Evolutionary conservation across 2,888 invertebrate species (phyloP).

Genomic region (Glaucopsyche alexis): DNA sequence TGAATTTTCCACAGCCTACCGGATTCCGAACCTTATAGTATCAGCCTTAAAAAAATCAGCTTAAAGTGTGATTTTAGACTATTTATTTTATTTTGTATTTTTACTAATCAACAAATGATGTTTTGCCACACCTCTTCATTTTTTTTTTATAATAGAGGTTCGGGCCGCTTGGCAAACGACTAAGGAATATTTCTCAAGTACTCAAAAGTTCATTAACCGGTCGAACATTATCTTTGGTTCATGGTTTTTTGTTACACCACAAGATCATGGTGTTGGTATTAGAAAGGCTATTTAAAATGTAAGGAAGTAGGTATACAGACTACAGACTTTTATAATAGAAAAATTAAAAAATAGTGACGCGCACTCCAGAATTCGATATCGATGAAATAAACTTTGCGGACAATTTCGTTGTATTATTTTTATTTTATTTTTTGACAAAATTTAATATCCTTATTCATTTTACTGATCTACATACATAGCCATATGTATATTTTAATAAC

Average conservation of each 20-base stretch:
- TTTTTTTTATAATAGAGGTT: not conserved
- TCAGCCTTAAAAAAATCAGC: not conserved
- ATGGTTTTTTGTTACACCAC: conserved; percentile 21
- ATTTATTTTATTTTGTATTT: not conserved
- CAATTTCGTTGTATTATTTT: not conserved
- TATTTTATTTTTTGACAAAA: too few relatives aligned
- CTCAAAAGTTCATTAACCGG: conserved; percentile 26
- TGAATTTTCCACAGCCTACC: too few relatives aligned
- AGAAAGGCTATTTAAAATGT: conserved; percentile 33
- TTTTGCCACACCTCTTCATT: not conserved
- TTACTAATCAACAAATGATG: not conserved
- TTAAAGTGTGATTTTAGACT: not conserved
- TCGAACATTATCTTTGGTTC: conserved; percentile 18
- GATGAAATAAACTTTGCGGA: not conserved
- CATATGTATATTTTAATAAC: too few relatives aligned
- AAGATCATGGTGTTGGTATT: conserved; percentile 16
- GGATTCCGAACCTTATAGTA: too few relatives aligned
- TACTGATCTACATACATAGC: not conserved
- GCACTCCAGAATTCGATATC: not conserved
- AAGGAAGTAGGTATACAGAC: conserved; percentile 24
- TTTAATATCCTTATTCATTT: not conserved
- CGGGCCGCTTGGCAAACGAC: not conserved
- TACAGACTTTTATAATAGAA: not conserved
- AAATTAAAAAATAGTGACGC: not conserved
- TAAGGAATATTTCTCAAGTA: conserved; percentile 16